Evolutionary conservation across 2,113 vertebrate genomes (phyloP).

Genomic region (Dasyprocta punctata): DNA sequence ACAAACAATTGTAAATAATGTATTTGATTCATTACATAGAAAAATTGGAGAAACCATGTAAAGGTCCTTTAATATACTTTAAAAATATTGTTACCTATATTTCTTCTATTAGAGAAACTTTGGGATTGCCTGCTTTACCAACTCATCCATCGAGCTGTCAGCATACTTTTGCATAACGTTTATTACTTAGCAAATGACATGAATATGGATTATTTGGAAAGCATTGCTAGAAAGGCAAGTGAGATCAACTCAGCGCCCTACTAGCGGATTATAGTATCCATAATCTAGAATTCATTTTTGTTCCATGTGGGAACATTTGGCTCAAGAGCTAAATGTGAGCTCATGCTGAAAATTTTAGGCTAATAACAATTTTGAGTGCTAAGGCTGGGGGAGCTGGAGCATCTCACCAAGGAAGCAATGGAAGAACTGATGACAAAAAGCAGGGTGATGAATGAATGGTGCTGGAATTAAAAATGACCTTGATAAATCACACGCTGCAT

Average conservation of each 20-base stretch:
- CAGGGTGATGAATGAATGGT: background rate
- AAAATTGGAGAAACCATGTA: background rate
- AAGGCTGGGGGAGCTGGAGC: background rate
- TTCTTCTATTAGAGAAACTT: slow-evolving; percentile 25
- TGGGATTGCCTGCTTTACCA: slow-evolving; percentile 17
- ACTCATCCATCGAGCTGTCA: background rate
- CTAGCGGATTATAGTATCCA: background rate
- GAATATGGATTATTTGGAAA: slow-evolving; percentile 3
- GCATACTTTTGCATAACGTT: background rate
- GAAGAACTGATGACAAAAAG: background rate
- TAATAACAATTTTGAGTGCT: background rate
- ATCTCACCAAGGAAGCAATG: background rate
- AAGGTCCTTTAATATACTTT: background rate
- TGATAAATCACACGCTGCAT: background rate
- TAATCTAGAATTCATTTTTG: slow-evolving; percentile 38
- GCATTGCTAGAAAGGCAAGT: background rate
- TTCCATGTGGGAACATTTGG: background rate
- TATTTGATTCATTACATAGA: background rate
- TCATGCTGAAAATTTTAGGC: background rate
- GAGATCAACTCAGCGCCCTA: background rate
- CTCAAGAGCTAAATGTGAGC: slow-evolving; percentile 6
- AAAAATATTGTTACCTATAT: background rate
- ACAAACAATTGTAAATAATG: background rate
- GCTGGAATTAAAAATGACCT: background rate
- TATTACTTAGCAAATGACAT: slow-evolving; percentile 11